Conservation (phyloP, 2,113 vertebrate species). For the Hystrix cristata region DNA sequence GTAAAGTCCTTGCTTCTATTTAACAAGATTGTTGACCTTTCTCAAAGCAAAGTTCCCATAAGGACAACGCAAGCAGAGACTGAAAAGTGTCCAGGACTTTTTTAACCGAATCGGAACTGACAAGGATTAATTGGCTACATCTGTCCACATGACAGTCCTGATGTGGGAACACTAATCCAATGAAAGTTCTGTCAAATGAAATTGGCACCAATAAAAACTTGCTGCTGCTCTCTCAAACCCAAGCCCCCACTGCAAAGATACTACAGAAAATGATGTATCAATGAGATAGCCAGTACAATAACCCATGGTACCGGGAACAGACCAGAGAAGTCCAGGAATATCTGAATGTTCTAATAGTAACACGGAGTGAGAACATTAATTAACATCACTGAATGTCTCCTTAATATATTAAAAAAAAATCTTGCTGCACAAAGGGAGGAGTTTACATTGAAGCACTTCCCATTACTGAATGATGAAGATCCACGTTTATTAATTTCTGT, state of each 20-base stretch:
- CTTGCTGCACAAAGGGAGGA: background rate
- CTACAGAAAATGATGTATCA: background rate
- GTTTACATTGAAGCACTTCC: background rate
- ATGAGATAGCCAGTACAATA: background rate
- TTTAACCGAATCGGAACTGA: conserved; percentile 71
- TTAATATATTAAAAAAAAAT: background rate
- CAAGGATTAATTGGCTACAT: conserved; percentile 75
- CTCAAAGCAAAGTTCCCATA: background rate
- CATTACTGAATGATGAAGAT: background rate
- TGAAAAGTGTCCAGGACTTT: conserved; percentile 60
- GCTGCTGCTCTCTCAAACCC: background rate
- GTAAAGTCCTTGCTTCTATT: background rate
- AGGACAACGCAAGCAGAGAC: conserved; percentile 49
- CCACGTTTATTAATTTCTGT: background rate
- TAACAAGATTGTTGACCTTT: conserved; percentile 34
- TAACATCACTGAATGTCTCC: background rate
- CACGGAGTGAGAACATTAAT: conserved; percentile 10
- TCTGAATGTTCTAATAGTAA: background rate
- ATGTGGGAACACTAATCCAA: conserved; percentile 67
- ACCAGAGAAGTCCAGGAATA: background rate
- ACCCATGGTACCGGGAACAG: background rate
- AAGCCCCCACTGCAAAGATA: background rate
- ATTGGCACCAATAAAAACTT: conserved; percentile 22
- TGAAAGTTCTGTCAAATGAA: conserved; percentile 43
- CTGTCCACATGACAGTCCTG: conserved; percentile 60